phyloP scores from a whole-genome alignment of 2,113 vertebrate species.

The Pogonocichla stellata region DNA sequence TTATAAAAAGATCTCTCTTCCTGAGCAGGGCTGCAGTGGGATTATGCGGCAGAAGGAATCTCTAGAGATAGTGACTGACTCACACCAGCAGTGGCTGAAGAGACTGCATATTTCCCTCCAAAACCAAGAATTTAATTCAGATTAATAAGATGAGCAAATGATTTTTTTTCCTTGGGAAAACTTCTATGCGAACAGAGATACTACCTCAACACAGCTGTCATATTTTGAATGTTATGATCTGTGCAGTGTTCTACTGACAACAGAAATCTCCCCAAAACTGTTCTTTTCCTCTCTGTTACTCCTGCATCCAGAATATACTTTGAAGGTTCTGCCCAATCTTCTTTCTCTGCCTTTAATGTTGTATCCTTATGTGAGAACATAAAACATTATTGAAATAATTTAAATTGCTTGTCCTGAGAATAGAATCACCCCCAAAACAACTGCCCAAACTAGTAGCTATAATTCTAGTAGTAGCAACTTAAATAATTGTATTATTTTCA shows the following conservation, averaged over 20 bases:
- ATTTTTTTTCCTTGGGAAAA: not conserved
- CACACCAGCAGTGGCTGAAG: not conserved
- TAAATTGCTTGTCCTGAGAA: not conserved
- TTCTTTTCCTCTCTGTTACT: not conserved
- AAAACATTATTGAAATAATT: not conserved
- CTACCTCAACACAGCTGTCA: not conserved
- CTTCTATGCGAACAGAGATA: not conserved
- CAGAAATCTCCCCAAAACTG: not conserved
- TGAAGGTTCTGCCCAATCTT: not conserved
- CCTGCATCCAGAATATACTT: not conserved
- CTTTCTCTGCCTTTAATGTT: not conserved
- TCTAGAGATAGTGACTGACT: slow-evolving; percentile 25
- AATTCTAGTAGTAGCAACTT: not conserved
- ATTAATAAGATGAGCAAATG: not conserved
- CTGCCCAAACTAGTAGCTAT: not conserved
- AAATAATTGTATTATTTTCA: not conserved
- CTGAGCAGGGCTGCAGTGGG: slow-evolving; percentile 16
- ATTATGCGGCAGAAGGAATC: not conserved
- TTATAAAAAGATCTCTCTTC: not conserved
- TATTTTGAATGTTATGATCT: not conserved
- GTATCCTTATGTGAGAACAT: not conserved
- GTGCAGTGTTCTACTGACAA: not conserved
- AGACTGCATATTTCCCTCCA: not conserved
- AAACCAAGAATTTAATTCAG: not conserved
- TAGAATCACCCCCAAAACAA: not conserved